Conservation (phyloP, 1,140 invertebrate genomes). For the Aphis gossypii region DNA sequence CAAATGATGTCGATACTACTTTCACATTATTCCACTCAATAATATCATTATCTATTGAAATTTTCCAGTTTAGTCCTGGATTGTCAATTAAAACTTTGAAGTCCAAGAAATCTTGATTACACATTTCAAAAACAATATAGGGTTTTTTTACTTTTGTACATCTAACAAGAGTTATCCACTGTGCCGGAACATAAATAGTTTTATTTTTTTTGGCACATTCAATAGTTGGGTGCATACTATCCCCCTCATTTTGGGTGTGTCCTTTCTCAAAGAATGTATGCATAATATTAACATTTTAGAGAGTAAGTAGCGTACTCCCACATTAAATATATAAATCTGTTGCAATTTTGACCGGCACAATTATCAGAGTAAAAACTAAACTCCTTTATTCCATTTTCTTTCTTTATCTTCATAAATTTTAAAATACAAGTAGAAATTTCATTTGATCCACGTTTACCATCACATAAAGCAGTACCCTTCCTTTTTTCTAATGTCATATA, state of each 20-base stretch:
- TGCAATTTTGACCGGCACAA: not conserved
- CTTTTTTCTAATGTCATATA: not conserved
- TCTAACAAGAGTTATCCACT: not conserved
- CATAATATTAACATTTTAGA: not conserved
- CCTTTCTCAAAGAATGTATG: not conserved
- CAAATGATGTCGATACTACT: no score
- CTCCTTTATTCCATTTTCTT: not conserved
- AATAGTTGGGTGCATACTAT: not conserved
- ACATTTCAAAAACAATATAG: not conserved
- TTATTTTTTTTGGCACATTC: not conserved
- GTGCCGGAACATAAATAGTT: not conserved
- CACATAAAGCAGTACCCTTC: not conserved
- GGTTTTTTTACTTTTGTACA: not conserved
- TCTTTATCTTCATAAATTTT: not conserved
- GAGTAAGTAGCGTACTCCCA: not conserved
- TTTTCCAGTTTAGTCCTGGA: no score
- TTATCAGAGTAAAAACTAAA: not conserved
- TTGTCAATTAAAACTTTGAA: not conserved
- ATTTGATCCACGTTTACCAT: not conserved
- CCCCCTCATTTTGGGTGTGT: not conserved
- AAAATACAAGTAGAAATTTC: slow-evolving; percentile 14
- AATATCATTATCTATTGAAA: no score
- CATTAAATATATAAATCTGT: not conserved
- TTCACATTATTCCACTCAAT: no score
- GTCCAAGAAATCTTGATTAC: slow-evolving; percentile 6